Percentiles rank a stretch among this genome's conserved stretches.
phyloP scores from a whole-genome alignment of 2,888 invertebrate genomes.

The Physocephala rufipes region DNA sequence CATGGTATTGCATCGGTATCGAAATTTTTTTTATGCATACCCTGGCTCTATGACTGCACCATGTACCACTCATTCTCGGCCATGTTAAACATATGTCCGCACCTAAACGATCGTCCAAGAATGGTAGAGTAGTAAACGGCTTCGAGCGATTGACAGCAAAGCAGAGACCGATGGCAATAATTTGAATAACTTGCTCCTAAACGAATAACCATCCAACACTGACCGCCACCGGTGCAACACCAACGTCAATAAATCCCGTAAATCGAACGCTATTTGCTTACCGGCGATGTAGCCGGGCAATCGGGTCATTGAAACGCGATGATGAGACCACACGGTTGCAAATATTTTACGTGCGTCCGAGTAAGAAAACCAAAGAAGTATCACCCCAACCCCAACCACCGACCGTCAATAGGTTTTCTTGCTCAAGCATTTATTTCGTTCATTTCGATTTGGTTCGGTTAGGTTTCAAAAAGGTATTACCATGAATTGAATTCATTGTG shows the following conservation, averaged over 20 bases:
- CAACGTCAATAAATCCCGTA: slow-evolving; percentile 21
- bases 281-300: background rate
- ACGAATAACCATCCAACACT: slow-evolving; percentile 21
- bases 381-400: slow-evolving; percentile 52
- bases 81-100: slow-evolving; percentile 65
- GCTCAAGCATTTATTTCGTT: too few relatives aligned
- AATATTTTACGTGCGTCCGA: slow-evolving; percentile 54
- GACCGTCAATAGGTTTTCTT: slow-evolving; percentile 45
- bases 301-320: slow-evolving; percentile 38
- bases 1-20: background rate
- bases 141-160: slow-evolving; percentile 16
- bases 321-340: slow-evolving; percentile 62
- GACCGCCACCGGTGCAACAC: background rate
- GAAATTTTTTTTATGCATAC: slow-evolving; percentile 6
- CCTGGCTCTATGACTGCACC: background rate
- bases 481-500: slow-evolving; percentile 26
- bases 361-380: slow-evolving; percentile 49
- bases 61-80: slow-evolving; percentile 42
- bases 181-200: slow-evolving; percentile 50
- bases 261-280: background rate
- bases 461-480: slow-evolving; percentile 3
- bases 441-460: slow-evolving; percentile 13
- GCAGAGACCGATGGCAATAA: slow-evolving; percentile 50
- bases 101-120: slow-evolving; percentile 50
- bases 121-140: too few relatives aligned